Percentiles rank a stretch among this genome's conserved stretches.
These are phyloP conservation scores for Aphaenogaster ashmeadi DNA, from an alignment of 1,140 invertebrate genomes.

Conservation along the genomic window DNA sequence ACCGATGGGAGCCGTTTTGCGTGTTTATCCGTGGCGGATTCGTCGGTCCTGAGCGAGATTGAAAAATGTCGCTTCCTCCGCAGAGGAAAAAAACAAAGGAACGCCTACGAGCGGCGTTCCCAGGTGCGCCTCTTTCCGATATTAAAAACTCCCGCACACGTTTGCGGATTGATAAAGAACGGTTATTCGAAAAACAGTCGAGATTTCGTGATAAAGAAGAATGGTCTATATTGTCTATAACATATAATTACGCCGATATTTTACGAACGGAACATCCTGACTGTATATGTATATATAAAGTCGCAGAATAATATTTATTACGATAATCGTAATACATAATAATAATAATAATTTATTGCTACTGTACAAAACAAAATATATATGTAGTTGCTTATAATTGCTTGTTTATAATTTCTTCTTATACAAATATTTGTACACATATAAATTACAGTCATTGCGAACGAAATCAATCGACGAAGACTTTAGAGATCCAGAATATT, in stretches of 20 bases:
- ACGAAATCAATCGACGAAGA: background rate
- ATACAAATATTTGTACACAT: background rate
- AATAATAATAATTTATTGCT: too few relatives aligned
- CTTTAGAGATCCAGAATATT: background rate
- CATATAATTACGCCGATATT: background rate
- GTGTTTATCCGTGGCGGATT: slow-evolving; percentile 51
- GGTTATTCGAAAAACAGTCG: background rate
- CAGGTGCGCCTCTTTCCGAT: background rate
- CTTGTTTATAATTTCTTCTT: background rate
- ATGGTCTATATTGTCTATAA: background rate
- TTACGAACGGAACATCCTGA: background rate
- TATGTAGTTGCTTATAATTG: too few relatives aligned
- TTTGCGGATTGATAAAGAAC: background rate
- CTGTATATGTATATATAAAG: background rate
- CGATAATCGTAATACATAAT: background rate
- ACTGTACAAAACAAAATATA: too few relatives aligned
- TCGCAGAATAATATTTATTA: background rate
- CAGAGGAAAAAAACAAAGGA: slow-evolving; percentile 4
- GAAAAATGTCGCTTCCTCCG: slow-evolving; percentile 28
- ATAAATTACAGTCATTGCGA: background rate
- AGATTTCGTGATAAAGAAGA: background rate
- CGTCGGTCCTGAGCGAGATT: slow-evolving; percentile 17
- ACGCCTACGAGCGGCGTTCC: background rate
- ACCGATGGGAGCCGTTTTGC: slow-evolving; percentile 20
- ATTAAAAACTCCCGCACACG: background rate